Evolutionary conservation across 2,888 invertebrate genomes (phyloP).

Genomic region (Idaea straminata): DNA sequence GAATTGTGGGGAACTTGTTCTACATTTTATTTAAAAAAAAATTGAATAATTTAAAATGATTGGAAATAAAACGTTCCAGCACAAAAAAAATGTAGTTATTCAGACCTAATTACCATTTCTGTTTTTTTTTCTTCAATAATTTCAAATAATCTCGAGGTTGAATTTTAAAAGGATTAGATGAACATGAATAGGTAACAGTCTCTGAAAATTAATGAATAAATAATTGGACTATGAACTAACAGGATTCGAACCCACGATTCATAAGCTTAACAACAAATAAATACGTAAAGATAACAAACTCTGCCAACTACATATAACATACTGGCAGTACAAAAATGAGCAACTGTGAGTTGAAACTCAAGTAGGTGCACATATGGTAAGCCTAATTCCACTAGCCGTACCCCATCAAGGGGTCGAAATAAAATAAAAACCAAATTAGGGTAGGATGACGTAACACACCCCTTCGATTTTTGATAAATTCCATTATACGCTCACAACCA

Average conservation of each 20-base stretch:
- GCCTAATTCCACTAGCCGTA: conserved; percentile 72
- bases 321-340: conserved; percentile 47
- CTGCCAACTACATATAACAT: conserved; percentile 14
- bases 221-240: neutral
- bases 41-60: neutral
- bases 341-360: conserved; percentile 69
- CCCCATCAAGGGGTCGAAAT: conserved; percentile 64
- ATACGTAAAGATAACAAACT: neutral
- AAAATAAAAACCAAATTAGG: conserved; percentile 78
- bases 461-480: conserved; percentile 79
- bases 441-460: conserved; percentile 77
- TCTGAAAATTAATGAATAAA: neutral
- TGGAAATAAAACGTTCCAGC: too few species aligned
- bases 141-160: too few species aligned
- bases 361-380: conserved; percentile 78
- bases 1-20: conserved; percentile 39
- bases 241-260: neutral
- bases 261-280: neutral
- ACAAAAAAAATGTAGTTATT: too few species aligned
- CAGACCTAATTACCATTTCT: too few species aligned
- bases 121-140: too few species aligned
- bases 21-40: neutral
- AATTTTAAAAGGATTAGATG: too few species aligned
- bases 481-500: conserved; percentile 69
- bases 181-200: too few species aligned